Conservation (phyloP, 2,113 vertebrate species). For the Noctilio leporinus region DNA sequence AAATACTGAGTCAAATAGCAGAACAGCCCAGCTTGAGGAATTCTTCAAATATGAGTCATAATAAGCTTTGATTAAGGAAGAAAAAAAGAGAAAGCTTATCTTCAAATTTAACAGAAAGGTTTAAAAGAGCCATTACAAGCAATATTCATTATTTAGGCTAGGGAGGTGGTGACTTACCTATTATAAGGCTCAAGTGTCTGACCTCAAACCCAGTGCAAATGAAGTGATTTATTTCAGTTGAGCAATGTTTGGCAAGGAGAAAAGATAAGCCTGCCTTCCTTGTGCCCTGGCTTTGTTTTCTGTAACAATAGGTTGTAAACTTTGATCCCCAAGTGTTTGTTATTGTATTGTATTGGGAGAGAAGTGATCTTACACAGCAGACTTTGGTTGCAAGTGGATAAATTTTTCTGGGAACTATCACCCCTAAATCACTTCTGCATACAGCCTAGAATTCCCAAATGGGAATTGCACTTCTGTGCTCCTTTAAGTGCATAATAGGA, state of each 20-base stretch:
- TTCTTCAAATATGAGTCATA: constrained; percentile 69
- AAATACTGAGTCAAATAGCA: constrained; percentile 51
- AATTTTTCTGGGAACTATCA: neutral
- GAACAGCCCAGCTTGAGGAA: constrained; percentile 48
- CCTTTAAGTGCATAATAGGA: neutral
- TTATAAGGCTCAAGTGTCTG: constrained; percentile 52
- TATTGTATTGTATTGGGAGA: neutral
- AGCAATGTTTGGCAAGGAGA: neutral
- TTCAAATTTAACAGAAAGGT: constrained; percentile 74
- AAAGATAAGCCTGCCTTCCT: neutral
- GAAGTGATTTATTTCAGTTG: constrained; percentile 49
- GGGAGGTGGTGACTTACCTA: constrained; percentile 61
- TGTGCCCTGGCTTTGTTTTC: constrained; percentile 28
- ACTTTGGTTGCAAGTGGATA: neutral
- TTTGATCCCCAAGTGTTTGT: neutral
- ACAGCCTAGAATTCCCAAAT: neutral
- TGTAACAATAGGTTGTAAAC: neutral
- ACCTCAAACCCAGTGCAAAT: constrained; percentile 52
- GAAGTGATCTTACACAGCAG: neutral
- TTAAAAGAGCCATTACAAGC: constrained; percentile 74
- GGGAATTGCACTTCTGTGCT: neutral
- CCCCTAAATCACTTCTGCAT: neutral
- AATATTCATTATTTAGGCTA: constrained; percentile 79
- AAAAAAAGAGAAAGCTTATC: constrained; percentile 72
- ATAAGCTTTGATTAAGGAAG: constrained; percentile 73